These are phyloP conservation scores for Proteles cristata DNA, from an alignment of 2,113 vertebrate genomes.

Conservation along the genomic window DNA sequence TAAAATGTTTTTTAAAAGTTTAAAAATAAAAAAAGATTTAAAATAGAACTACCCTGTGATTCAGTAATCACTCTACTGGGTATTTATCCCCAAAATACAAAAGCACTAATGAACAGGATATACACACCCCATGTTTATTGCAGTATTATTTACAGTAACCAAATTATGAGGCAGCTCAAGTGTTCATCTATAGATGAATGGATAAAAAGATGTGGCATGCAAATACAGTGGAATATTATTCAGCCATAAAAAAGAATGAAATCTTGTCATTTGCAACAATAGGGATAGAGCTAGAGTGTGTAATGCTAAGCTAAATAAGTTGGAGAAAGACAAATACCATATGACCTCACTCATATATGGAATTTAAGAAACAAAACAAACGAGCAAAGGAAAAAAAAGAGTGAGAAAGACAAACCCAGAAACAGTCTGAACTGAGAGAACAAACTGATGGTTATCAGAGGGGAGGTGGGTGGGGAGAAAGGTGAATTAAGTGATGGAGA, in stretches of 20 bases:
- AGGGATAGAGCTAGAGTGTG: neutral
- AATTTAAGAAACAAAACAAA: neutral
- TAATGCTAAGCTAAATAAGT: neutral
- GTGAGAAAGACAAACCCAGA: neutral
- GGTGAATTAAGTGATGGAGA: neutral
- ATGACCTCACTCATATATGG: neutral
- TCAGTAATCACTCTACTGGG: no score
- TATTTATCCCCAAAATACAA: no score
- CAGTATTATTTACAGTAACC: no score
- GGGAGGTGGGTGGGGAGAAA: neutral
- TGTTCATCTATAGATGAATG: neutral
- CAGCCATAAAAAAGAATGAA: neutral
- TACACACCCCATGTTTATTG: no score
- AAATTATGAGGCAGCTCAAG: neutral
- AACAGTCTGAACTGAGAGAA: neutral
- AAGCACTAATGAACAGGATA: no score
- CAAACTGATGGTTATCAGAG: neutral
- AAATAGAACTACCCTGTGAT: no score
- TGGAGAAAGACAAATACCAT: neutral
- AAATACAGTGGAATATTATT: neutral
- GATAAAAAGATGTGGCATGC: neutral
- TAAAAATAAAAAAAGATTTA: no score
- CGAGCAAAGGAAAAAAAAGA: neutral
- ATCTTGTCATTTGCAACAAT: neutral
- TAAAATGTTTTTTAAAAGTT: no score